Percentiles rank a stretch among this genome's conserved stretches.
Conservation (phyloP, 2,113 vertebrate species). For the Lagopus leucura region DNA sequence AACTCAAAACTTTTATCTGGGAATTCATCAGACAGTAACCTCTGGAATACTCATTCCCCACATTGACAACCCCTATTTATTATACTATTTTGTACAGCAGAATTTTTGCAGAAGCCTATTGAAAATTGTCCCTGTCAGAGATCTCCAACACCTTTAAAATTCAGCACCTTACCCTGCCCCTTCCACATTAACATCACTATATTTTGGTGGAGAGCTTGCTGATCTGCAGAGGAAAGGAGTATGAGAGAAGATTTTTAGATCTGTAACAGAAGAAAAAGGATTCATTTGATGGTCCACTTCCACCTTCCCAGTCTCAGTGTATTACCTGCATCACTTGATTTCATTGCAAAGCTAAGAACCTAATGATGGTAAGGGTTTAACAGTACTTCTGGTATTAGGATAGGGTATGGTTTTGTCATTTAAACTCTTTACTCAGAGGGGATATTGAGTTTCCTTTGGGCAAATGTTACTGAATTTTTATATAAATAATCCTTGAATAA, state of each 20-base stretch:
- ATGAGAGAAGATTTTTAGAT: not conserved
- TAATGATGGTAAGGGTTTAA: not conserved
- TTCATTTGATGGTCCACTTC: not conserved
- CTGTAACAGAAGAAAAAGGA: not conserved
- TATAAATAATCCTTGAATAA: not conserved
- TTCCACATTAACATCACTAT: not conserved
- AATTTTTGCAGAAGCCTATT: not conserved
- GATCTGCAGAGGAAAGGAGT: not conserved
- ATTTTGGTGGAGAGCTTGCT: not conserved
- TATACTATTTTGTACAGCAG: not conserved
- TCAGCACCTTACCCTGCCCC: not conserved
- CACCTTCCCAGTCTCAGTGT: not conserved
- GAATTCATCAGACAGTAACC: not conserved
- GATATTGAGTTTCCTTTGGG: not conserved
- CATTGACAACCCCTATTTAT: not conserved
- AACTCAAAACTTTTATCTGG: not conserved
- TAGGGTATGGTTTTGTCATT: not conserved
- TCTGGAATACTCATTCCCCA: not conserved
- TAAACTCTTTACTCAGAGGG: not conserved
- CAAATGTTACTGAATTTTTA: not conserved
- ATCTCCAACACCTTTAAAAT: not conserved
- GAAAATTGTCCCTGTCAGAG: not conserved
- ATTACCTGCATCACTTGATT: not conserved
- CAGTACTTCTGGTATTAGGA: not conserved
- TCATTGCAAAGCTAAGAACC: not conserved